A percentile compares a stretch with the other conserved stretches of the same genome.
phyloP scores from a whole-genome alignment of 2,113 vertebrate genomes.

The Ia io region DNA sequence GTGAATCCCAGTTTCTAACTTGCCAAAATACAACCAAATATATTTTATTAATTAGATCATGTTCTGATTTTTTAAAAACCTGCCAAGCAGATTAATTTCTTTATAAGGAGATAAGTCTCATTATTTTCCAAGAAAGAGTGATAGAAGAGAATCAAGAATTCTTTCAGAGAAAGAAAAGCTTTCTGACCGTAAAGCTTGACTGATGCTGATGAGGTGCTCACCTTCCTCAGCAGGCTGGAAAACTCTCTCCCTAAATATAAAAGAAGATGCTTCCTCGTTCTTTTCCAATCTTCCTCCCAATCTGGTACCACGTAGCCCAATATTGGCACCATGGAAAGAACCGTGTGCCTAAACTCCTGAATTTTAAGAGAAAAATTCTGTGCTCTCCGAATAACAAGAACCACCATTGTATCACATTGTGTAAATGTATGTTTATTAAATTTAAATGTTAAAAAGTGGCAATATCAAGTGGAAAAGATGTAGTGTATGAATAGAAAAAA shows the following conservation, averaged over 20 bases:
- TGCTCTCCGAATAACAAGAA: not conserved
- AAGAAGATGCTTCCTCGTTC: not conserved
- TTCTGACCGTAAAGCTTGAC: not conserved
- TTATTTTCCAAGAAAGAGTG: not conserved
- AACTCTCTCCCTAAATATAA: not conserved
- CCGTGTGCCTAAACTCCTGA: not conserved
- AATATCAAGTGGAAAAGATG: not conserved
- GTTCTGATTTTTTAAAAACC: slow-evolving; percentile 40
- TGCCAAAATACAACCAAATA: slow-evolving; percentile 30
- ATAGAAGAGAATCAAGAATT: not conserved
- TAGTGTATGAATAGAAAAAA: not conserved
- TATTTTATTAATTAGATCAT: slow-evolving; percentile 35
- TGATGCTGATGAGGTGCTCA: not conserved
- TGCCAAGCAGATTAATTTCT: not conserved
- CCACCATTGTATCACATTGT: not conserved
- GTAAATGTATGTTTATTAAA: not conserved
- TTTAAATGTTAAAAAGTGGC: not conserved
- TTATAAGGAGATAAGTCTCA: slow-evolving; percentile 32
- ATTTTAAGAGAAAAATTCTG: not conserved
- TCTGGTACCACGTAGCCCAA: not conserved
- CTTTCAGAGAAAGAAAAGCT: not conserved
- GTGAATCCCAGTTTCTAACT: slow-evolving; percentile 56
- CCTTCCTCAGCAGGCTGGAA: not conserved
- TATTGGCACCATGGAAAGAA: not conserved
- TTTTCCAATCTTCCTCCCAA: not conserved